phyloP scores from a whole-genome alignment of 2,888 invertebrate species.

The Eupithecia centaureata region DNA sequence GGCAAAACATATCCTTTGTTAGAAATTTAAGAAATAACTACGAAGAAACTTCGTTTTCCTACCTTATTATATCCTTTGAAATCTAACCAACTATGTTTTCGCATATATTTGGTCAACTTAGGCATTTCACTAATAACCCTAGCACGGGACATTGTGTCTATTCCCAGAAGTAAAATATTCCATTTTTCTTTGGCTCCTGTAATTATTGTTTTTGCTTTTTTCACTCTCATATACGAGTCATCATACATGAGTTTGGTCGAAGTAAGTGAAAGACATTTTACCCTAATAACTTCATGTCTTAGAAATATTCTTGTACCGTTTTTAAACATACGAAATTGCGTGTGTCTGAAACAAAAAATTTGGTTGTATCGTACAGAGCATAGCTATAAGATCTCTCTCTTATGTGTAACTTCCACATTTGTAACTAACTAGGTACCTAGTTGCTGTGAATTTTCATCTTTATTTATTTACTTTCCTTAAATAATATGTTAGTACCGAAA shows the following conservation, averaged over 20 bases:
- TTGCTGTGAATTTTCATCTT: no score
- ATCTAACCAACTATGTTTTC: conserved; percentile 87
- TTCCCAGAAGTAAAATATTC: conserved; percentile 89
- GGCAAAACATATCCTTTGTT: no score
- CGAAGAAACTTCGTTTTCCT: not conserved
- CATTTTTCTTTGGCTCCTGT: conserved; percentile 44
- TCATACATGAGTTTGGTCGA: conserved; percentile 47
- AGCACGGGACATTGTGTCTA: conserved; percentile 92
- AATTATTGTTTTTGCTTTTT: conserved; percentile 39
- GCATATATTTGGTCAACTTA: conserved; percentile 86
- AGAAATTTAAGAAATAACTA: conserved; percentile 14
- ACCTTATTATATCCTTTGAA: conserved; percentile 69
- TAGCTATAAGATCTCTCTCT: no score
- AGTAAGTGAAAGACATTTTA: conserved; percentile 47
- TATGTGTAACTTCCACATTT: no score
- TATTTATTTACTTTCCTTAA: no score
- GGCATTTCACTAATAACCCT: conserved; percentile 91
- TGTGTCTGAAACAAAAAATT: conserved; percentile 50
- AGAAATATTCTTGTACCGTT: conserved; percentile 49
- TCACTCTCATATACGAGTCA: conserved; percentile 58
- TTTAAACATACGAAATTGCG: conserved; percentile 51
- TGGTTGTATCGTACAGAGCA: no score
- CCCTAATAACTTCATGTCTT: conserved; percentile 56
- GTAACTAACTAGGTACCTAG: no score
- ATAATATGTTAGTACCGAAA: no score